These are phyloP conservation scores for Scylla paramamosain DNA, from an alignment of 1,140 invertebrate species.

Conservation along the genomic window DNA sequence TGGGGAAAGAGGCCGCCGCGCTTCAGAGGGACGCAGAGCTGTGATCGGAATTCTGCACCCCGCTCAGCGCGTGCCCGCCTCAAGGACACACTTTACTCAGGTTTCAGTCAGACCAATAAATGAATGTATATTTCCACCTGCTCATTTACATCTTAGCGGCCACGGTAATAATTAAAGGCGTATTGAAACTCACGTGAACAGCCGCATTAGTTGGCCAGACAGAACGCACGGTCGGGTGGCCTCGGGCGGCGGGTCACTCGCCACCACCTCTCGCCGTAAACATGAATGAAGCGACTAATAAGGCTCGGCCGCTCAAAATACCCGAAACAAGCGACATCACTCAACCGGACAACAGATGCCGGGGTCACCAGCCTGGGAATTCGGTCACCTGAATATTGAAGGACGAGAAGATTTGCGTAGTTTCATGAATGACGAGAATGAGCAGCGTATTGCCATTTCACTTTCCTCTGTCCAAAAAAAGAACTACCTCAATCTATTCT, in stretches of 20 bases:
- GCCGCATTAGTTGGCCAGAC: neutral
- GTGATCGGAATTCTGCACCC: neutral
- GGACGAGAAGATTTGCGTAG: neutral
- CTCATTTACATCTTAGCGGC: neutral
- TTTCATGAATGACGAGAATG: neutral
- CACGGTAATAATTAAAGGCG: neutral
- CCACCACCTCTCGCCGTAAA: constrained; percentile 44
- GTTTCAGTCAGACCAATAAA: neutral
- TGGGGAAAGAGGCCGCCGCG: neutral
- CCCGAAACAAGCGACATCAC: constrained; percentile 46
- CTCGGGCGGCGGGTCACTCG: neutral
- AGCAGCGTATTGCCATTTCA: neutral
- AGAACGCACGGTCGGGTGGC: neutral
- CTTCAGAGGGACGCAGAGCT: neutral
- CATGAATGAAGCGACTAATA: constrained; percentile 61
- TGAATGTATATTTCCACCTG: neutral
- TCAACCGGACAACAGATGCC: constrained; percentile 31
- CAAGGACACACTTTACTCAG: neutral
- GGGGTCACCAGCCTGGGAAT: constrained; percentile 33
- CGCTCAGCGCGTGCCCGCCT: neutral
- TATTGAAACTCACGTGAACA: neutral
- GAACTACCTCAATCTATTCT: too few species aligned
- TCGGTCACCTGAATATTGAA: constrained; percentile 34
- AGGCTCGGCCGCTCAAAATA: constrained; percentile 54
- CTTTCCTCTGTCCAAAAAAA: too few species aligned